Conservation (phyloP, 1,140 invertebrate species). For the Triops cancriformis region DNA sequence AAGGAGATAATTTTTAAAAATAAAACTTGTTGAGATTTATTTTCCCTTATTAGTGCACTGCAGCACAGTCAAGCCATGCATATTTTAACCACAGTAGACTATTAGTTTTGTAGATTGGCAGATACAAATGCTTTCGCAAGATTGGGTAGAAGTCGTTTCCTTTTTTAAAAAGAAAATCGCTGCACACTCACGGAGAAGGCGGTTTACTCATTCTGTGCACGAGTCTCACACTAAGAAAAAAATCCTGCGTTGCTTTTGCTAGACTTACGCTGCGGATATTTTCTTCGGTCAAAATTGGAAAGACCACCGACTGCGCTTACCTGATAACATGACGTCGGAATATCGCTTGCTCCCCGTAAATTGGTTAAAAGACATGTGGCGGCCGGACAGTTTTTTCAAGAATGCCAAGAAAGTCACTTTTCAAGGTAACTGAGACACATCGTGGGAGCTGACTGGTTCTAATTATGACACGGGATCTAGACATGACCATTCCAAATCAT, state of each 20-base stretch:
- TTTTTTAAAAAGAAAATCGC: too few relatives aligned
- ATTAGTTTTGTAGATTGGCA: too few relatives aligned
- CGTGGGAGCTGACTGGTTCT: background rate
- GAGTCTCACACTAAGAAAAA: background rate
- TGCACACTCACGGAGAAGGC: too few relatives aligned
- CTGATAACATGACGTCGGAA: slow-evolving; percentile 84
- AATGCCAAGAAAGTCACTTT: slow-evolving; percentile 39
- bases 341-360: slow-evolving; percentile 45
- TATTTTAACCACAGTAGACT: too few relatives aligned
- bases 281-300: slow-evolving; percentile 89
- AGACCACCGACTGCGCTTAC: slow-evolving; percentile 71
- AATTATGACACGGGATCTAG: slow-evolving; percentile 26
- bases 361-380: slow-evolving; percentile 36
- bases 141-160: too few relatives aligned
- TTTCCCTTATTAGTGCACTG: too few relatives aligned
- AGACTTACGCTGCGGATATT: slow-evolving; percentile 83
- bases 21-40: too few relatives aligned
- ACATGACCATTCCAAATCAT: slow-evolving; percentile 41
- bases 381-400: slow-evolving; percentile 37
- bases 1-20: too few relatives aligned
- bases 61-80: too few relatives aligned
- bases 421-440: slow-evolving; percentile 16
- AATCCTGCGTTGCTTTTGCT: slow-evolving; percentile 32
- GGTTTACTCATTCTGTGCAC: background rate
- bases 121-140: too few relatives aligned